Evolutionary conservation across 2,113 vertebrate species (phyloP).

Genomic region (Eolophus roseicapilla): DNA sequence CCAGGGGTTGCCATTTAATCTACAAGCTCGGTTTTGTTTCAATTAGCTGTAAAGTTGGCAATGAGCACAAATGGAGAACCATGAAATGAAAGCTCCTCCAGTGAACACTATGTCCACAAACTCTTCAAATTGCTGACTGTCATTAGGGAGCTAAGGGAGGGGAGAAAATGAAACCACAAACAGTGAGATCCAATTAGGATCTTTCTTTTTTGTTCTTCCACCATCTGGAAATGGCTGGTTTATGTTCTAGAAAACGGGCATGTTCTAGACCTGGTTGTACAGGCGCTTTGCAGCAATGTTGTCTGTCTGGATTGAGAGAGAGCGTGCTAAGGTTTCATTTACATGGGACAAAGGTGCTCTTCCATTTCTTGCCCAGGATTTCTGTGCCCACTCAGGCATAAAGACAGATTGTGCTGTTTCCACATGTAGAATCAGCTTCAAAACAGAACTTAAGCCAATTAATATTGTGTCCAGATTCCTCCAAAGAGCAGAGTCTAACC

Average conservation of each 20-base stretch:
- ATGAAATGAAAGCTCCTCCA: slow-evolving; percentile 46
- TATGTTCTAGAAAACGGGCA: background rate
- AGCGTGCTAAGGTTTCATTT: background rate
- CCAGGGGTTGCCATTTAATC: slow-evolving; percentile 55
- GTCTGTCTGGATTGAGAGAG: background rate
- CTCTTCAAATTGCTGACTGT: slow-evolving; percentile 7
- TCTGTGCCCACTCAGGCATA: background rate
- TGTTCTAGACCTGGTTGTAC: background rate
- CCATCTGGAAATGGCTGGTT: background rate
- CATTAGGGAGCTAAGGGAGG: slow-evolving; percentile 1
- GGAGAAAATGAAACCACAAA: slow-evolving; percentile 38
- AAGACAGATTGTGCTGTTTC: background rate
- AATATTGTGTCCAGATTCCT: background rate
- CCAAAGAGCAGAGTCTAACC: background rate
- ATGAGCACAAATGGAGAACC: slow-evolving; percentile 32
- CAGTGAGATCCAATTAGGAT: slow-evolving; percentile 30
- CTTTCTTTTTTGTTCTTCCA: slow-evolving; percentile 32
- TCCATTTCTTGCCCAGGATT: background rate
- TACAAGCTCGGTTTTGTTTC: slow-evolving; percentile 58
- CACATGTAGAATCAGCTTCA: background rate
- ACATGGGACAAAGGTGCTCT: background rate
- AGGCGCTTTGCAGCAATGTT: background rate
- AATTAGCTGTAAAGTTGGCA: slow-evolving; percentile 61
- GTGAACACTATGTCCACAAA: slow-evolving; percentile 24
- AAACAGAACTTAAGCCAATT: background rate